Conservation (phyloP, 2,888 invertebrate genomes). For the Zygothrica quintamaculata region DNA sequence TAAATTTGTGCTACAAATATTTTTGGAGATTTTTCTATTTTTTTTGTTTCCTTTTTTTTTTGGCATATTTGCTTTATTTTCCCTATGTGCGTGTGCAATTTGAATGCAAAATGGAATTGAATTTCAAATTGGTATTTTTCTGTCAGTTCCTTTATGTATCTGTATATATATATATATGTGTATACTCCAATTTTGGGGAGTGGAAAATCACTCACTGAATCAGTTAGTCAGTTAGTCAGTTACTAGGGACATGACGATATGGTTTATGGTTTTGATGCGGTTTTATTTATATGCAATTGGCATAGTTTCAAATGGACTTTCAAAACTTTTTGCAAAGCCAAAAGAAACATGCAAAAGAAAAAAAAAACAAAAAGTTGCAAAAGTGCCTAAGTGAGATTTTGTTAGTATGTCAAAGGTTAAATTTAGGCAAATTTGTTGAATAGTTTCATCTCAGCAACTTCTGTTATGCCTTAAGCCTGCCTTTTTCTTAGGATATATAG, state of each 20-base stretch:
- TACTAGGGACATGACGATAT: slow-evolving; percentile 21
- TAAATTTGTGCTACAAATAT: slow-evolving; percentile 39
- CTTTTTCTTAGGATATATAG: too few relatives aligned
- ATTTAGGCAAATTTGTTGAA: too few relatives aligned
- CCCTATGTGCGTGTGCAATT: slow-evolving; percentile 51
- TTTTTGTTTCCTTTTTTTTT: slow-evolving; percentile 10
- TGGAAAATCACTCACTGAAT: too few relatives aligned
- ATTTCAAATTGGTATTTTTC: slow-evolving; percentile 43
- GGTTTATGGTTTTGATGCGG: slow-evolving; percentile 38
- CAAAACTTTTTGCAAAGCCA: too few relatives aligned
- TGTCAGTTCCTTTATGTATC: not conserved
- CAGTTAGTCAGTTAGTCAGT: not conserved
- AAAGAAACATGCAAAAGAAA: slow-evolving; percentile 35
- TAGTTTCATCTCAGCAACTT: too few relatives aligned
- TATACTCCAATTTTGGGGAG: too few relatives aligned
- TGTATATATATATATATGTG: not conserved
- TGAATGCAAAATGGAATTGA: slow-evolving; percentile 52
- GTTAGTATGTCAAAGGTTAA: too few relatives aligned
- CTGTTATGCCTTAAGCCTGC: too few relatives aligned
- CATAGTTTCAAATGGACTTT: slow-evolving; percentile 39
- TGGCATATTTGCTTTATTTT: slow-evolving; percentile 16
- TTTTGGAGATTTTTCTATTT: not conserved
- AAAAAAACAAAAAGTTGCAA: slow-evolving; percentile 1
- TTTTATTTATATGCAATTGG: slow-evolving; percentile 53
- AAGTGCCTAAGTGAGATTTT: too few relatives aligned